Evolutionary conservation across 2,797 vertebrate genomes (phyloP), one percentile per base, ranked within the genome.

Genomic region (Acanthurus leucopareius): DNA sequence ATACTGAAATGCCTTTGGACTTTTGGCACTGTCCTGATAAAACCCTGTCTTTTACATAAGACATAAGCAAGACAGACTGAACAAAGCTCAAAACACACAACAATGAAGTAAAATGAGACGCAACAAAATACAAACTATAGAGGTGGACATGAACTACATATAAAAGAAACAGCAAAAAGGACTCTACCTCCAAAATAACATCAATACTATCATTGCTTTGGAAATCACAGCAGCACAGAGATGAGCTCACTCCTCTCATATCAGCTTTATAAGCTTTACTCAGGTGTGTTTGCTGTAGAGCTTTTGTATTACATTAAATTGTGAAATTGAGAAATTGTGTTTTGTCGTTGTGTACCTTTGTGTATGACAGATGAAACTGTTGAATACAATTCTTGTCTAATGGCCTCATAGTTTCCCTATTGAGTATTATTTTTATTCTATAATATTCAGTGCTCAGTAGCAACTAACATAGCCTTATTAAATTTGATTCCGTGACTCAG

Each of bases 61-160:
- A 62, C 51, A 62, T 61, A 32, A 35, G 47, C 1, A 44, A 67
- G 35, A 2, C 56, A 66, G 56, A 68, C 19, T 44, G 63, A 62
- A n/a, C 62, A 68, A 22, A 73, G 42, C 51, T 58, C 10, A 10
- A 65, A 52, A 52, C 5, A 4, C 4, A 32, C 28, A 25, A 7
- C 14, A 25, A 40, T 16, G 22, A 48, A 28, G 2, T 22, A 17
- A 49, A 53, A 20, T 44, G 2, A 52, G 35, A 25, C 25, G 4
- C 19, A 67, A 2, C 20, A 4, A 48, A 53, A 45, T 13, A 48
- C 47, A 2, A 15, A 32, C 28, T 32, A 32, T 32, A 32, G 28
- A 32, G 28, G 28, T 32, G 2, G 28, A 32, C 44, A 45, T 14
- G 44, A 14, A 14, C 44, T 42, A 42, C 10, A 42, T 9, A 42